phyloP scores from a whole-genome alignment of 64 coral and sea anemone species.

The Montipora sp. region DNA sequence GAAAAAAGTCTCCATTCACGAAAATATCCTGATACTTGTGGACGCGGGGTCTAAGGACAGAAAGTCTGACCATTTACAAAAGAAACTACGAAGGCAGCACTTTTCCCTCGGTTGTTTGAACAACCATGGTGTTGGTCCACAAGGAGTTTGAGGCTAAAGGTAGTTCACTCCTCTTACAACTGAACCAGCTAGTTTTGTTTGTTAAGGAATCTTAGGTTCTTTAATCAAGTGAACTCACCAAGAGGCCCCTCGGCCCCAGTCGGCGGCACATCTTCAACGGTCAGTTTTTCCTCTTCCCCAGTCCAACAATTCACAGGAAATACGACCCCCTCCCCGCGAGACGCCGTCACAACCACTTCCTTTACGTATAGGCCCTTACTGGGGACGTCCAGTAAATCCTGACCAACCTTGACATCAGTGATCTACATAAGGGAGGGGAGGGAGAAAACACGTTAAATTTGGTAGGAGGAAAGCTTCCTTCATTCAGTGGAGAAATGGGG shows the following conservation, averaged over 20 bases:
- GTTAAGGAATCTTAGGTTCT: neutral
- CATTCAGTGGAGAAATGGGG: neutral
- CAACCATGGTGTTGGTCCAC: no score
- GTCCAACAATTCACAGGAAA: slow-evolving; percentile 73
- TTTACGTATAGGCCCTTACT: slow-evolving; percentile 67
- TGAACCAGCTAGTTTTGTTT: neutral
- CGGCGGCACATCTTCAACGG: neutral
- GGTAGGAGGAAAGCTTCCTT: neutral
- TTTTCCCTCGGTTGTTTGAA: no score
- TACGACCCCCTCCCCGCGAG: slow-evolving; percentile 45
- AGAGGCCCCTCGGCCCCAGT: slow-evolving; percentile 18
- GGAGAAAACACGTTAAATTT: neutral
- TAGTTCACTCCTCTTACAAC: neutral
- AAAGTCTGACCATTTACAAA: no score
- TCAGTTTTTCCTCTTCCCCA: slow-evolving; percentile 34
- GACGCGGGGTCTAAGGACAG: no score
- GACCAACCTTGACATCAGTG: slow-evolving; percentile 46
- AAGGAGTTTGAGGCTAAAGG: no score
- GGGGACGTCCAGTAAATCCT: slow-evolving; percentile 37
- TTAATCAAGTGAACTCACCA: neutral
- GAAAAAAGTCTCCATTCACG: no score
- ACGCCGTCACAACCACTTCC: slow-evolving; percentile 70
- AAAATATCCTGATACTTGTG: no score
- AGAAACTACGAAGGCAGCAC: no score
- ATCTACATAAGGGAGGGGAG: slow-evolving; percentile 28